Base-by-base conservation (phyloP, 1,140 invertebrate species). In the Drusus annulatus region DNA sequence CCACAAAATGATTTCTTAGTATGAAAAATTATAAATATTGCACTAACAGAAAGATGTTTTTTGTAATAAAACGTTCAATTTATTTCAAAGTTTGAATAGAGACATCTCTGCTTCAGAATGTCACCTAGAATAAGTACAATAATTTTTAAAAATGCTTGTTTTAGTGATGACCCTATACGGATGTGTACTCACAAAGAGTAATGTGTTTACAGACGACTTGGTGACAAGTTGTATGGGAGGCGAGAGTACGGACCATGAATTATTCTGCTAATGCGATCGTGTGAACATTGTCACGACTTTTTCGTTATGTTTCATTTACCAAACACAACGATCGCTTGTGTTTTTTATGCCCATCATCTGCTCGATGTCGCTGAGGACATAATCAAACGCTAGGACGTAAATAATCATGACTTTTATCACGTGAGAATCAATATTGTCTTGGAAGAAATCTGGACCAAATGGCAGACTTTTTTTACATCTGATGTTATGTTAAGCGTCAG, bases 341-440 rank as follows among this genome's bases (percentile, higher is more conserved):
- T 65, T 65, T 65, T n/a, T 65, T 65, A 31, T 56, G 19, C n/a
- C 19, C 54, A 56, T 56, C 19, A 56, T 56, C n/a, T 56, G 54
- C 19, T 56, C n/a, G n/a, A 7, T 56, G 54, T 21, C 19, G n/a
- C 19, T 56, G 36, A 56, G 16, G 19, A 21, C 54, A 17, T 21
- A n/a, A 21, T 17, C 54, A 17, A 21, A 56, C 54, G 16, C 54
- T n/a, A 56, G 5, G 54, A 56, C 54, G 19, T 17, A 17, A n/a
- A 56, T 56, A 7, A 17, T 7, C n/a, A 56, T 56, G 54, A 56
- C 54, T 17, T 56, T 56, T 19, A 56, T 56, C 54, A 21, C 54
- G 54, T 21, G 54, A 56, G 54, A 21, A 56, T 45, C 36, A 45
- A 45, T 45, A 45, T 45, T 45, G 0, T 45, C 36, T 45, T 45